Evolutionary conservation across 2,888 invertebrate genomes (phyloP).

Genomic region (Microplitis deprimator): DNA sequence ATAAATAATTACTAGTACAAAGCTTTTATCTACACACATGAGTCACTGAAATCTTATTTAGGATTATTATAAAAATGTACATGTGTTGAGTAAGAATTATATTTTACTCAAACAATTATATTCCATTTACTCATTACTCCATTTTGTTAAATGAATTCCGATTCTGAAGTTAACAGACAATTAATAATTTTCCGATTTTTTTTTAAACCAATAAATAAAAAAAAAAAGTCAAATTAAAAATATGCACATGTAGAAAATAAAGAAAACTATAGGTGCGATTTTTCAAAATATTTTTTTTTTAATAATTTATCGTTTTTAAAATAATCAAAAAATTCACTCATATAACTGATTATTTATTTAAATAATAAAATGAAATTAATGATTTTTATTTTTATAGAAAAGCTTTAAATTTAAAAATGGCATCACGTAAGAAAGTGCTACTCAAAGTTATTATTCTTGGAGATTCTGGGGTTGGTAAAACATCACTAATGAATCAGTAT

Average conservation of each 20-base stretch:
- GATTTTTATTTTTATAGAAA: background rate
- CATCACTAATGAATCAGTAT: constrained; percentile 99
- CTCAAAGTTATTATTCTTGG: constrained; percentile 98
- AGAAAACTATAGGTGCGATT: too few species aligned
- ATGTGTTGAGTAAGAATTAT: constrained; percentile 10
- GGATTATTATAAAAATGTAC: background rate
- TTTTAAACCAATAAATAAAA: too few species aligned
- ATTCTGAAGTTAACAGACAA: too few species aligned
- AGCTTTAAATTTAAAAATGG: constrained; percentile 74
- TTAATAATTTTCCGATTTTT: too few species aligned
- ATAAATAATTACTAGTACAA: background rate
- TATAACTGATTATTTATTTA: too few species aligned
- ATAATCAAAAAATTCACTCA: too few species aligned
- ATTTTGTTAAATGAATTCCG: too few species aligned
- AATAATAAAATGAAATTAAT: too few species aligned
- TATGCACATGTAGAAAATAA: too few species aligned
- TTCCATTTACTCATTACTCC: background rate
- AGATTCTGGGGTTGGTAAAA: constrained; percentile 99
- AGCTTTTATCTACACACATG: background rate
- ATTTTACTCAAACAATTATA: background rate
- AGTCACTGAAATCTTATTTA: background rate
- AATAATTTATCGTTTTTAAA: too few species aligned
- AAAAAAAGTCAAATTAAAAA: too few species aligned
- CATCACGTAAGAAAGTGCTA: constrained; percentile 95
- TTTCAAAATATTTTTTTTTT: too few species aligned